Evolutionary conservation across 92 coral and sea anemone species (phyloP).

Genomic region (Porites divaricata): DNA sequence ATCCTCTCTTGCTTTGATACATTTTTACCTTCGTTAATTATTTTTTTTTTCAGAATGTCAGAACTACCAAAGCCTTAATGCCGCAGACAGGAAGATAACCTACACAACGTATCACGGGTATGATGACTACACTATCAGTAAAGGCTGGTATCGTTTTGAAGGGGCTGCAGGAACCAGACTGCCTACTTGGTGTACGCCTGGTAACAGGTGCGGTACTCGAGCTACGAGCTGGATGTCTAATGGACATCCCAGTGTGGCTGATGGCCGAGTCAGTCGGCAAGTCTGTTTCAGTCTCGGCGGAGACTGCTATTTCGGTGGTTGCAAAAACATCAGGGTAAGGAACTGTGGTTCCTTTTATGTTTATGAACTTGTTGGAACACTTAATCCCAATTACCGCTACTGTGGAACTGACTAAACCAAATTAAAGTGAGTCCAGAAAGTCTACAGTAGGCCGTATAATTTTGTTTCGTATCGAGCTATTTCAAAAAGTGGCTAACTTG

Average conservation of each 20-base stretch:
- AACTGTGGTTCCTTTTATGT: not conserved
- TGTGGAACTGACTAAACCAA: not conserved
- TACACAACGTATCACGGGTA: too few relatives aligned
- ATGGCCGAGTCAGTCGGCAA: not conserved
- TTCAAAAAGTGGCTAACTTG: too few relatives aligned
- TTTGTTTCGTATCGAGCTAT: too few relatives aligned
- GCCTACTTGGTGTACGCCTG: not conserved
- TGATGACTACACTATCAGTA: not conserved
- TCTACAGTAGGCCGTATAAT: too few relatives aligned
- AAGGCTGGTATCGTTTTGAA: constrained; percentile 16
- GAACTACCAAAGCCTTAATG: too few relatives aligned
- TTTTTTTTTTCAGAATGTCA: too few relatives aligned
- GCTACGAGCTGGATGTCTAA: not conserved
- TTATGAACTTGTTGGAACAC: not conserved
- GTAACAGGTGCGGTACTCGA: not conserved
- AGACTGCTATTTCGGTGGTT: not conserved
- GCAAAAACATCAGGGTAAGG: not conserved
- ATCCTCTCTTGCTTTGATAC: too few relatives aligned
- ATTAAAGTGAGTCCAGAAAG: too few relatives aligned
- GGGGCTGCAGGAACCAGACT: constrained; percentile 1
- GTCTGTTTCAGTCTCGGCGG: not conserved
- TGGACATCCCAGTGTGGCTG: constrained; percentile 2
- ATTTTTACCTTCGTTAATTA: too few relatives aligned
- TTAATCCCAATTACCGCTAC: not conserved
- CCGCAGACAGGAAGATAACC: too few relatives aligned